Evolutionary conservation across 2,113 vertebrate species (phyloP).

Genomic region (Daubentonia madagascariensis): DNA sequence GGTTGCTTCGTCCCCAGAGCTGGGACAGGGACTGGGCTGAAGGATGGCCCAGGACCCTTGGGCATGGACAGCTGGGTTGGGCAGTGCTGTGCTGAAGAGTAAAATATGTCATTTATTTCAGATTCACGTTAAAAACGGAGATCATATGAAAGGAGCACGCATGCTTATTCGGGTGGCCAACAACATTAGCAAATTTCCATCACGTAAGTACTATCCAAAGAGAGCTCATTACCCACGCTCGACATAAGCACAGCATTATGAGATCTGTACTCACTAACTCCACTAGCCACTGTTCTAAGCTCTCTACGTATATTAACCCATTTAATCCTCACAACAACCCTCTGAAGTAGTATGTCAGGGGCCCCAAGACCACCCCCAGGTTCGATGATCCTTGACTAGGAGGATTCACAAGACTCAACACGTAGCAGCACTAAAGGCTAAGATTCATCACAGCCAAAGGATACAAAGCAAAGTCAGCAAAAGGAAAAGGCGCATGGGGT

Average conservation of each 20-base stretch:
- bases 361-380: neutral
- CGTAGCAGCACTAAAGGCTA: neutral
- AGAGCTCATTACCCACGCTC: fast-evolving
- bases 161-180: conserved; percentile 98
- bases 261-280: fast-evolving
- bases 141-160: conserved; percentile 95
- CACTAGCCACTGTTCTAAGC: neutral
- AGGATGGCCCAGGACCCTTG: neutral
- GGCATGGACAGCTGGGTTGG: neutral
- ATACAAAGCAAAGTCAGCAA: neutral
- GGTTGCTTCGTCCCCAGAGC: neutral
- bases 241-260: fast-evolving
- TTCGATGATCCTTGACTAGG: neutral
- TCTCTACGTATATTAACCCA: fast-evolving
- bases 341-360: neutral
- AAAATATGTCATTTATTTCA: conserved; percentile 74
- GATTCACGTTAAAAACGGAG: conserved; percentile 94
- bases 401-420: neutral
- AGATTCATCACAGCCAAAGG: neutral
- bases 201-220: conserved; percentile 88
- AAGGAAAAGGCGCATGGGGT: too few relatives aligned
- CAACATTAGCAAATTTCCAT: conserved; percentile 98
- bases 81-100: neutral
- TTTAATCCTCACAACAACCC: neutral
- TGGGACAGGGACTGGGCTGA: neutral